These are phyloP conservation scores for Coluber constrictor DNA, from an alignment of 2,797 vertebrate genomes.

Conservation along the genomic window DNA sequence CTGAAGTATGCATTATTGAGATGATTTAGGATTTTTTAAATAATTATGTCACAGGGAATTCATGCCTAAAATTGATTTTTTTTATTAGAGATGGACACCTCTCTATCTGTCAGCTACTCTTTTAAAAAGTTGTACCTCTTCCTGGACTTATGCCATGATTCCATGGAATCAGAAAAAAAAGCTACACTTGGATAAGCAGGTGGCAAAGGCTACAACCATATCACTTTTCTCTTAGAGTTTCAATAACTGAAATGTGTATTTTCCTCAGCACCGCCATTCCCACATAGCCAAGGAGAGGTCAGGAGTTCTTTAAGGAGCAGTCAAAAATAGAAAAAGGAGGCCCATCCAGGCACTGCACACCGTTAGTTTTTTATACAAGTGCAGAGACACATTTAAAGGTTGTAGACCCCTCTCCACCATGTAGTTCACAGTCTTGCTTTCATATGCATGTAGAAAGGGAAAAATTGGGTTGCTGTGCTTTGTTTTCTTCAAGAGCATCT, in stretches of 20 bases:
- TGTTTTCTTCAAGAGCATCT: background rate
- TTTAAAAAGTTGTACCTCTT: background rate
- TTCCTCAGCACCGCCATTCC: background rate
- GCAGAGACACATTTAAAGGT: background rate
- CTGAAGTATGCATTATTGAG: background rate
- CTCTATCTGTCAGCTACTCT: background rate
- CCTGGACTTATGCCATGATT: background rate
- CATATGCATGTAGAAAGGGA: slow-evolving; percentile 7
- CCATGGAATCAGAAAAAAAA: background rate
- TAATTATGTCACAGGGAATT: background rate
- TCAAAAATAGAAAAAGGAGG: background rate
- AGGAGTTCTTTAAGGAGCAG: background rate
- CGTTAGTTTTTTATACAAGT: background rate
- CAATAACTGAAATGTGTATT: background rate
- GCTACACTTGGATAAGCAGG: background rate
- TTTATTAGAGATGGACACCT: background rate
- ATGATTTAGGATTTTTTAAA: background rate
- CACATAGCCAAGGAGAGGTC: background rate
- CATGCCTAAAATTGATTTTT: background rate
- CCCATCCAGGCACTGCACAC: background rate
- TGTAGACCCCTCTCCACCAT: background rate
- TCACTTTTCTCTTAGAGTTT: background rate
- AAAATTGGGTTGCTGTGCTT: background rate
- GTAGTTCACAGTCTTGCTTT: background rate
- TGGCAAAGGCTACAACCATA: background rate